Evolutionary conservation across 1,140 invertebrate species (phyloP).

Genomic region (Caenorhabditis briggsae): DNA sequence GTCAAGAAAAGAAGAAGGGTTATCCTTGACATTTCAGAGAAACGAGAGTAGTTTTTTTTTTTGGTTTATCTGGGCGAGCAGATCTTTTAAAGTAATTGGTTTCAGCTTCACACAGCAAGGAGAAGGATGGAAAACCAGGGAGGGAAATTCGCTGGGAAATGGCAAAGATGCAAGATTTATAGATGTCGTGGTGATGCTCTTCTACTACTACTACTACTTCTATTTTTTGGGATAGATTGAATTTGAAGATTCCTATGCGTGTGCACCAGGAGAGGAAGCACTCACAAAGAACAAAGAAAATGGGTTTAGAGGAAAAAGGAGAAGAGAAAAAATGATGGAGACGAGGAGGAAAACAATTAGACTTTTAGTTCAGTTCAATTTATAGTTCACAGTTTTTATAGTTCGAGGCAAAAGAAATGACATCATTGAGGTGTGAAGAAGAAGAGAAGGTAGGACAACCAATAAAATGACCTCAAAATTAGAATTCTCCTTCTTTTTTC

Average conservation of each 20-base stretch:
- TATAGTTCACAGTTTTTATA: constrained; percentile 20
- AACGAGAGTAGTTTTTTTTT: background rate
- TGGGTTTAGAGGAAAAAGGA: background rate
- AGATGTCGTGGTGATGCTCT: background rate
- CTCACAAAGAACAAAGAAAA: background rate
- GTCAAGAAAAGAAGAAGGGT: background rate
- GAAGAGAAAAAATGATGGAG: background rate
- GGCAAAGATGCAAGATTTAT: constrained; percentile 54
- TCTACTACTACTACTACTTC: background rate
- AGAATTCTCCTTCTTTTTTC: background rate
- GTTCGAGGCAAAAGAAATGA: background rate
- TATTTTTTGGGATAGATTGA: constrained; percentile 11
- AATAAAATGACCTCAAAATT: constrained; percentile 36
- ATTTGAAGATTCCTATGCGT: constrained; percentile 13
- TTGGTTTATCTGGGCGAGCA: background rate
- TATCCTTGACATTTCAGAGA: background rate
- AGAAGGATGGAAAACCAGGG: background rate
- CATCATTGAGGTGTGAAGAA: background rate
- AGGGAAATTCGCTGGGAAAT: constrained; percentile 35
- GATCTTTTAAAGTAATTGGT: constrained; percentile 23
- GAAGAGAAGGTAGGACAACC: constrained; percentile 1
- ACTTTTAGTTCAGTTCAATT: too few species aligned
- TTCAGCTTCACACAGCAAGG: background rate
- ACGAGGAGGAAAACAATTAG: constrained; percentile 2
- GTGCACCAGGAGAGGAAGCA: background rate